A percentile compares a stretch with the other conserved stretches of the same genome.
Evolutionary conservation across 2,797 vertebrate species (phyloP).

Genomic region (Crocodylus rhombifer): DNA sequence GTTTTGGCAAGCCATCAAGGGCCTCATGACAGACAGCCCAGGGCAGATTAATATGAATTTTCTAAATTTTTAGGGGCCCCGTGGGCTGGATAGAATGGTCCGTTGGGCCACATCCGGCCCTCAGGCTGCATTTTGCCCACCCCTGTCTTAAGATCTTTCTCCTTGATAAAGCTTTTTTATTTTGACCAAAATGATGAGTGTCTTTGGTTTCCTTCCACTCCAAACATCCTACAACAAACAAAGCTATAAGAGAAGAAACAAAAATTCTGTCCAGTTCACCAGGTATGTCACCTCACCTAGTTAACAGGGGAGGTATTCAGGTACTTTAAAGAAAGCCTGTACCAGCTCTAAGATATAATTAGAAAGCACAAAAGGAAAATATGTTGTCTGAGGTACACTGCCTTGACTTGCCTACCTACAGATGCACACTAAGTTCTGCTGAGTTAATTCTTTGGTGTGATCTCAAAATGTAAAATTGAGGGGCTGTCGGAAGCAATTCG

Average conservation of each 20-base stretch:
- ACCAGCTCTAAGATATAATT: background rate
- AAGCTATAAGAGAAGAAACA: background rate
- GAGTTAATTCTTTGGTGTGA: background rate
- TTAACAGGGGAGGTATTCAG: background rate
- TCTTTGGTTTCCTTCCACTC: background rate
- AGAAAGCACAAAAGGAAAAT: background rate
- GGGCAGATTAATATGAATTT: no score
- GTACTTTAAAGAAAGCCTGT: background rate
- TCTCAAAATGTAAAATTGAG: background rate
- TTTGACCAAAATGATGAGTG: background rate
- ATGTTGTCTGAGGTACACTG: background rate
- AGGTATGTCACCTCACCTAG: background rate
- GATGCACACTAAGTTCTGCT: background rate
- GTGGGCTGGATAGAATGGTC: no score
- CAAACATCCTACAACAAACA: no score
- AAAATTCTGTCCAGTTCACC: background rate
- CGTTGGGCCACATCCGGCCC: no score
- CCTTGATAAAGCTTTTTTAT: background rate
- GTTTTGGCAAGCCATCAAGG: no score
- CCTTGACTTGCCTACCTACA: background rate
- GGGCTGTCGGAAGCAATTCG: background rate
- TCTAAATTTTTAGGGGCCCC: no score
- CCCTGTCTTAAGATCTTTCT: background rate
- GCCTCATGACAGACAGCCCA: no score
- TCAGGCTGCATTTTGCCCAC: no score